Evolutionary conservation across 2,113 vertebrate genomes (phyloP).

Genomic region (Semicossyphus pulcher): DNA sequence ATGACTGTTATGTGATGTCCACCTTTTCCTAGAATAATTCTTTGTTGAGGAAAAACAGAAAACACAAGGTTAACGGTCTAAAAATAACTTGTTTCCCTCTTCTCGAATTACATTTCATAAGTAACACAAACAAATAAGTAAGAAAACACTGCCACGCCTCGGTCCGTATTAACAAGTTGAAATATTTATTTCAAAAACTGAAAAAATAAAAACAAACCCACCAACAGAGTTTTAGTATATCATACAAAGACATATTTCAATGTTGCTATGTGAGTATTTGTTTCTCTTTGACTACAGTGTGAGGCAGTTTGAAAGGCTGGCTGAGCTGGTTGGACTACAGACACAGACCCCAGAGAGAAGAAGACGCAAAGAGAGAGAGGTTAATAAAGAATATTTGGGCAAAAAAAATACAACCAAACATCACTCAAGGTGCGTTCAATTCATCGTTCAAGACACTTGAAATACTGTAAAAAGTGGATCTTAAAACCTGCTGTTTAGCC

Average conservation of each 20-base stretch:
- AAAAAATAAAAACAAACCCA: conserved; percentile 81
- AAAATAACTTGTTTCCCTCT: neutral
- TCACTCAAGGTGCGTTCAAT: conserved; percentile 60
- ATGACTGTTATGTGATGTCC: conserved; percentile 2
- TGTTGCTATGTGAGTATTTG: conserved; percentile 80
- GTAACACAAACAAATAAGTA: neutral
- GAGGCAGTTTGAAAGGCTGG: conserved; percentile 87
- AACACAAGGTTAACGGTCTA: neutral
- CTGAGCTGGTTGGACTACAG: conserved; percentile 81
- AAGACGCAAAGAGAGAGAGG: conserved; percentile 11
- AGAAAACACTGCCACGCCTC: neutral
- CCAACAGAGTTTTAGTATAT: conserved; percentile 83
- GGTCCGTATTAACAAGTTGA: conserved; percentile 73
- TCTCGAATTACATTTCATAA: neutral
- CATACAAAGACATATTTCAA: conserved; percentile 81
- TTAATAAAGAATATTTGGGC: conserved; percentile 60
- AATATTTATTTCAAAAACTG: conserved; percentile 85
- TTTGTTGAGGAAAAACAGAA: neutral
- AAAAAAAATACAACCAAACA: conserved; percentile 45
- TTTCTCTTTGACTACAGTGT: conserved; percentile 80
- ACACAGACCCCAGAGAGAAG: conserved; percentile 52
- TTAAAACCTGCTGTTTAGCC: conserved; percentile 4
- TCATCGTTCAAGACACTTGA: conserved; percentile 59
- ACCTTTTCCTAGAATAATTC: conserved; percentile 16
- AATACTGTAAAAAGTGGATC: conserved; percentile 26